Evolutionary conservation across 2,113 vertebrate species (phyloP).

Genomic region (Hucho hucho): DNA sequence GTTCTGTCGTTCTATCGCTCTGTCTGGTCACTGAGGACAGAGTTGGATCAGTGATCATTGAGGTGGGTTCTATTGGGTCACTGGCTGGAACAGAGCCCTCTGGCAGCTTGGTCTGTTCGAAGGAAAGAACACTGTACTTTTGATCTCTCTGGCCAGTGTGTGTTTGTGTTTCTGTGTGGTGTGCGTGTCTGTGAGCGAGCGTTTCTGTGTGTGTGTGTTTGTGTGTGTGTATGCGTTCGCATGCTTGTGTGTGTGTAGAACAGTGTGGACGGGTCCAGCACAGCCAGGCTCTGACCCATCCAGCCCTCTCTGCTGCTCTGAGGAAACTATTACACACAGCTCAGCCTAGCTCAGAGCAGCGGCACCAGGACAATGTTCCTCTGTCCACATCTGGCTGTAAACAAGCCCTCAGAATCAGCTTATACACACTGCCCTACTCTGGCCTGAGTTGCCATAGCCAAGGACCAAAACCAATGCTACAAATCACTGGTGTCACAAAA

Average conservation of each 20-base stretch:
- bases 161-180: constrained; percentile 28
- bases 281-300: constrained; percentile 11
- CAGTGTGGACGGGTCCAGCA: neutral
- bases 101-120: neutral
- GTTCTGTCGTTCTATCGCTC: neutral
- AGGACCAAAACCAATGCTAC: constrained; percentile 37
- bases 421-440: constrained; percentile 52
- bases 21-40: neutral
- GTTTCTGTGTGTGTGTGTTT: neutral
- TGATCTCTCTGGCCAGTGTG: constrained; percentile 17
- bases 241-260: neutral
- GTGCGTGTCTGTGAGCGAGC: constrained; percentile 21
- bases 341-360: constrained; percentile 22
- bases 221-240: neutral
- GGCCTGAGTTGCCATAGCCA: constrained; percentile 25
- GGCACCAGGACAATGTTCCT: constrained; percentile 52
- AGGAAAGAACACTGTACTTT: neutral
- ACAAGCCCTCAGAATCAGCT: constrained; percentile 44
- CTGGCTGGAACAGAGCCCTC: neutral
- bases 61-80: constrained; percentile 8
- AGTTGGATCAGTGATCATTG: neutral
- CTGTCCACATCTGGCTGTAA: constrained; percentile 65
- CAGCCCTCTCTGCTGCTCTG: neutral
- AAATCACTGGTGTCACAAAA: too few species aligned
- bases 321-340: constrained; percentile 32